phyloP scores from a whole-genome alignment of 2,888 invertebrate species.

The Morpho achilles region DNA sequence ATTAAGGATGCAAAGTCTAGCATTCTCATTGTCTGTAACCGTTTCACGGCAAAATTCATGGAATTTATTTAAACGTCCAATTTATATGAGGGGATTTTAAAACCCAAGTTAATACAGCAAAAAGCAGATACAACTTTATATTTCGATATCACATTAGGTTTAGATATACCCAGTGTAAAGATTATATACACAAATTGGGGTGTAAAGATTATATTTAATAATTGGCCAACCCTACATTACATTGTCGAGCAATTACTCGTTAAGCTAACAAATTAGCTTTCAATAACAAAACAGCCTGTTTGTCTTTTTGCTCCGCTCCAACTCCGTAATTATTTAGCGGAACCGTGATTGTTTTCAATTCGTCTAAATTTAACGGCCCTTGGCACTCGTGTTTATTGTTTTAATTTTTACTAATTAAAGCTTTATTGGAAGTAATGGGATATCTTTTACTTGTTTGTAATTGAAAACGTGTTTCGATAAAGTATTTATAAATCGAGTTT shows the following conservation, averaged over 20 bases:
- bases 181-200: too few relatives aligned
- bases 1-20: too few relatives aligned
- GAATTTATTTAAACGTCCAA: too few relatives aligned
- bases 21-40: too few relatives aligned
- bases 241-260: constrained; percentile 63
- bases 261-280: constrained; percentile 63
- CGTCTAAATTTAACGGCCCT: constrained; percentile 32
- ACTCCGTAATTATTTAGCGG: constrained; percentile 38
- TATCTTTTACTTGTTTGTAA: constrained; percentile 18
- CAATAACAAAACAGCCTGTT: constrained; percentile 45
- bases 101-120: too few relatives aligned
- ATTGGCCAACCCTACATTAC: constrained; percentile 49
- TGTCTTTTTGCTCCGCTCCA: constrained; percentile 50
- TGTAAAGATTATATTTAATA: neutral
- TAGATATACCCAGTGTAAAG: too few relatives aligned
- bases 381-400: constrained; percentile 21
- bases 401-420: constrained; percentile 28
- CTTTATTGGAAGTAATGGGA: constrained; percentile 29
- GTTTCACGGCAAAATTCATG: too few relatives aligned
- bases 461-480: constrained; percentile 4
- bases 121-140: too few relatives aligned
- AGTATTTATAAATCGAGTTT: too few relatives aligned
- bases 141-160: too few relatives aligned
- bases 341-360: constrained; percentile 35
- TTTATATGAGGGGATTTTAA: too few relatives aligned